phyloP scores from a whole-genome alignment of 2,888 invertebrate species.

The Nomada goodeniana region DNA sequence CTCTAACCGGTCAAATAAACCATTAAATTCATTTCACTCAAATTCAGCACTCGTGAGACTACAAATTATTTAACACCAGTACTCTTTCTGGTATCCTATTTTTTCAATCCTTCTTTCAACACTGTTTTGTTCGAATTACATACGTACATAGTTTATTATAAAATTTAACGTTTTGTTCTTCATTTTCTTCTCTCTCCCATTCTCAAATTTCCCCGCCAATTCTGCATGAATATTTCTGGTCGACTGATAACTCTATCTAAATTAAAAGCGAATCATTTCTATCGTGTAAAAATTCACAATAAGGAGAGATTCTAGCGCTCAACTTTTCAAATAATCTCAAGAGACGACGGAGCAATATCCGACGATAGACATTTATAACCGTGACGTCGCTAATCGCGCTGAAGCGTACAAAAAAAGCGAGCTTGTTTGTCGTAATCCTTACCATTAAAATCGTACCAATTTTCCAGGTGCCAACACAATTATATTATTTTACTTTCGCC shows the following conservation, averaged over 20 bases:
- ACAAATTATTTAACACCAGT: too few species aligned
- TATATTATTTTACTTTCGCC: conserved; percentile 15
- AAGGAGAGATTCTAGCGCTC: not conserved
- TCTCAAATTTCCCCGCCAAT: too few species aligned
- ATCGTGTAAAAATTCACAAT: not conserved
- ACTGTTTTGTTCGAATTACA: too few species aligned
- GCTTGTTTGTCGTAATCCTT: not conserved
- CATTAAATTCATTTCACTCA: too few species aligned
- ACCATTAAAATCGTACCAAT: not conserved
- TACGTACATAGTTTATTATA: too few species aligned
- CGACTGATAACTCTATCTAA: not conserved
- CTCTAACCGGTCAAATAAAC: too few species aligned
- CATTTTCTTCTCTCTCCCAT: too few species aligned
- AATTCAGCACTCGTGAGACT: too few species aligned
- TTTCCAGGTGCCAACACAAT: not conserved
- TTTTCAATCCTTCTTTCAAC: too few species aligned
- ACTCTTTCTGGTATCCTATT: too few species aligned
- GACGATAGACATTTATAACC: not conserved
- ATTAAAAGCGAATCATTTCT: not conserved
- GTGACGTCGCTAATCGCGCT: not conserved
- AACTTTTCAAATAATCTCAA: not conserved
- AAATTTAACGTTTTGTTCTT: too few species aligned
- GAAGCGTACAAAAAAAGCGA: not conserved
- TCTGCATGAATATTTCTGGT: too few species aligned
- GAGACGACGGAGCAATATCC: not conserved